Evolutionary conservation across 2,113 vertebrate genomes (phyloP).

Genomic region (Orcinus orca): DNA sequence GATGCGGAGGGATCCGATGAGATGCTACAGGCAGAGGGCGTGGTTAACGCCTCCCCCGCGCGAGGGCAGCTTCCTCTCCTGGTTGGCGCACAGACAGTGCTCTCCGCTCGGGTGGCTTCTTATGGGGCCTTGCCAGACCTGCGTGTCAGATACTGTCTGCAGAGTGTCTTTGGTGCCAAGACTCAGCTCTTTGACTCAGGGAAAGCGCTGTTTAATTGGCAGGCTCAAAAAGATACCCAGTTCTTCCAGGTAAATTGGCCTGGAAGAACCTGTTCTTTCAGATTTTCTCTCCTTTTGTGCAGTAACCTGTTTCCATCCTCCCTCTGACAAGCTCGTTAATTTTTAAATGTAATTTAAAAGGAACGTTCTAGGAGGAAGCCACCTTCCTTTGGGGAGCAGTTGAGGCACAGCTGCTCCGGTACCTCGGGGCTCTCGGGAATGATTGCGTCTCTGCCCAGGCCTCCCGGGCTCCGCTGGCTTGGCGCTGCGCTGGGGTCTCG

Average conservation of each 20-base stretch:
- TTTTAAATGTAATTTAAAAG: neutral
- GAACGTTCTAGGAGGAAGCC: neutral
- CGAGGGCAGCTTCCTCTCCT: neutral
- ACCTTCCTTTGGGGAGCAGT: neutral
- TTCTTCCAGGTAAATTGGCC: conserved; percentile 21
- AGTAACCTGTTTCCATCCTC: neutral
- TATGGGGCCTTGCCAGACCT: neutral
- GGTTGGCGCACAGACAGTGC: neutral
- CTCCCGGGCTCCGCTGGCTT: fast-evolving
- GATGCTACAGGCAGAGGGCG: neutral
- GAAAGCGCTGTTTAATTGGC: conserved; percentile 42
- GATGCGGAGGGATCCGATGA: neutral
- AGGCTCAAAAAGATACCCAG: neutral
- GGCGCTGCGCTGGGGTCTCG: fast-evolving
- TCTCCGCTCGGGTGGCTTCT: neutral
- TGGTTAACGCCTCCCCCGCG: neutral
- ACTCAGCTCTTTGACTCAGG: neutral
- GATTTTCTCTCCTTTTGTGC: neutral
- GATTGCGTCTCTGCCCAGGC: fast-evolving
- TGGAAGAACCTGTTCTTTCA: conserved; percentile 26
- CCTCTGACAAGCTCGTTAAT: neutral
- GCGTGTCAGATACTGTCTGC: conserved; percentile 22
- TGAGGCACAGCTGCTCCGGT: fast-evolving
- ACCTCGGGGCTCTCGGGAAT: fast-evolving
- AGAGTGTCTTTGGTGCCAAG: neutral